phyloP scores from a whole-genome alignment of 1,140 invertebrate genomes.

The Copidosoma floridanum region DNA sequence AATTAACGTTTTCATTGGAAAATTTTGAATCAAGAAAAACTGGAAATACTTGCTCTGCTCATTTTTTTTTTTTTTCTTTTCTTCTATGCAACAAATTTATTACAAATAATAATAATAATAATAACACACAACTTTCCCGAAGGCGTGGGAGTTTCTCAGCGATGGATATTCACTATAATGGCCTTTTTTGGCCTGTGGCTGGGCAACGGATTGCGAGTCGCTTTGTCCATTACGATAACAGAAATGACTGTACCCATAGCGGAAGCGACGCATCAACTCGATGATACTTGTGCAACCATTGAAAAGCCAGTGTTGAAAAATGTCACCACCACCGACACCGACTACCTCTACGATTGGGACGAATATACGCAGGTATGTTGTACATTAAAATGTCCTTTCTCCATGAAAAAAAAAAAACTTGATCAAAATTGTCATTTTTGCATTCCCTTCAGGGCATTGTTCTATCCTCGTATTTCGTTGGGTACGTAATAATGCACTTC shows the following conservation, averaged over 20 bases:
- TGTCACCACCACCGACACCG: background rate
- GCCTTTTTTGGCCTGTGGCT: background rate
- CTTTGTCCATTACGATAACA: background rate
- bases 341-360: background rate
- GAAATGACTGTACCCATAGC: background rate
- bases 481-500: conserved; percentile 62
- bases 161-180: conserved; percentile 1
- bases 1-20: too few relatives aligned
- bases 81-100: too few relatives aligned
- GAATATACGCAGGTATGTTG: background rate
- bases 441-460: conserved; percentile 50
- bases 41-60: too few relatives aligned
- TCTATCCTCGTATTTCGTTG: conserved; percentile 61
- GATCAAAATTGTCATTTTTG: background rate
- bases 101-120: too few relatives aligned
- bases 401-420: background rate
- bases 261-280: too few relatives aligned
- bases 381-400: background rate
- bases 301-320: background rate
- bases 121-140: too few relatives aligned
- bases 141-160: conserved; percentile 1
- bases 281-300: background rate
- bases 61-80: too few relatives aligned
- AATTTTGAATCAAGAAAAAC: too few relatives aligned
- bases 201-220: background rate